Evolutionary conservation across 2,797 vertebrate genomes (phyloP), one percentile per base, ranked within the genome.

Genomic region (Sebastes minor): DNA sequence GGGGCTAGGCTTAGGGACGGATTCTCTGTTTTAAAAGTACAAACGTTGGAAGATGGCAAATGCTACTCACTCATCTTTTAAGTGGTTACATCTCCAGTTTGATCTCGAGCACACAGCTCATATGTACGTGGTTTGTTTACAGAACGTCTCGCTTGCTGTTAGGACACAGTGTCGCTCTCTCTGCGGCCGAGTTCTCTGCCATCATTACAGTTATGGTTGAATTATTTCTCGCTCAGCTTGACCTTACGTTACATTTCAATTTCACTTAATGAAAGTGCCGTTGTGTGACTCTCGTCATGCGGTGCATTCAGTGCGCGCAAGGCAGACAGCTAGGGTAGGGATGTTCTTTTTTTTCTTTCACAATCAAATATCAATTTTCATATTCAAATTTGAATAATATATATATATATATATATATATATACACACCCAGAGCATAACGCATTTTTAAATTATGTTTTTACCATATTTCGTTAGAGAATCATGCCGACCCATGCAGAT

Each of bases 401-500:
- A 23, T 7, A 33, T 32, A 13, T 14, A 38, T 14, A 38, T 23
- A 12, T 20, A 23, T 5, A 35, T 12, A 38, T 38, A 38, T 28
- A 27, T 16, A 33, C 5, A 49, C 11, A 57, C 0, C 0, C 35
- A 30, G 4, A 61, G 28, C 8, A 33, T 32, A 62, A 62, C 57
- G 11, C 56, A 8, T 59, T 8, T 10, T 49, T 0, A 20, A 20
- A 30, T 0, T 53, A 8, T 20, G 6, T 20, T 38, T 65, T 42
- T 8, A 11, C 6, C 4, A 5, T 13, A 35, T 4, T 23, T n/a
- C 20, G 20, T 28, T 6, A 57, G 30, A 73, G 4, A 13, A 66
- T n/a, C 14, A 18, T 23, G n/a, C 52, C 14, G 33, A 27, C 35
- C 1, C 3, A 25, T 18, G 59, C 12, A 57, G 7, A 63, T 33